These are phyloP conservation scores for Colletes latitarsis DNA, from an alignment of 1,140 invertebrate species.

Conservation along the genomic window DNA sequence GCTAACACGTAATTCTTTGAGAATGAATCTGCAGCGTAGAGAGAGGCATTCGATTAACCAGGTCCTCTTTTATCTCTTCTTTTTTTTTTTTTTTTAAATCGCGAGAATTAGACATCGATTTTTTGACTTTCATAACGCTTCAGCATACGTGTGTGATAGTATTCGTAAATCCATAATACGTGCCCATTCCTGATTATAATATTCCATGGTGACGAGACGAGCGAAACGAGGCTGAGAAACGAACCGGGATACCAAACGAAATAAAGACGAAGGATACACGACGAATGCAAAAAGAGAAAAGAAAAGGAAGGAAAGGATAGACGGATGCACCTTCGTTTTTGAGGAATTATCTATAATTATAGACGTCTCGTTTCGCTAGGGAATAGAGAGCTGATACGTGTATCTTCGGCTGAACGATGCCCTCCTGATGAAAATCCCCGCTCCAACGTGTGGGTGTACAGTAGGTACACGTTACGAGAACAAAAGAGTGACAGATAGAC, in stretches of 20 bases:
- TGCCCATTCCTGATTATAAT: slow-evolving; percentile 15
- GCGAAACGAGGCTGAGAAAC: too few species aligned
- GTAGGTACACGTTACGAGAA: slow-evolving; percentile 44
- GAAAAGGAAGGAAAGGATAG: too few species aligned
- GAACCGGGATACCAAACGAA: not conserved
- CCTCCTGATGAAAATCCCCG: slow-evolving; percentile 58
- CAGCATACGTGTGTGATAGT: slow-evolving; percentile 14
- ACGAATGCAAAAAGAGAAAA: not conserved
- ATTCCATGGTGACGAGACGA: not conserved
- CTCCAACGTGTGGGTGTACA: slow-evolving; percentile 50
- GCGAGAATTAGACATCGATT: slow-evolving; percentile 6
- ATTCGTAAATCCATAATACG: not conserved
- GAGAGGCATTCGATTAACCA: not conserved
- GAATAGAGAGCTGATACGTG: not conserved
- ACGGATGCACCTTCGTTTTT: not conserved
- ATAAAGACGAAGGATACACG: not conserved
- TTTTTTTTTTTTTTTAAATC: too few species aligned
- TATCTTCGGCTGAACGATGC: slow-evolving; percentile 46
- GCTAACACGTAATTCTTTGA: slow-evolving; percentile 14
- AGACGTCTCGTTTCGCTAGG: slow-evolving; percentile 2
- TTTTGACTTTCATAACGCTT: slow-evolving; percentile 4
- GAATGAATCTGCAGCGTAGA: not conserved
- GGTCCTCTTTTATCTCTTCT: not conserved
- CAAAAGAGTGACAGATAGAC: not conserved
- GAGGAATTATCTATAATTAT: not conserved